These are phyloP conservation scores for Limnephilus rhombicus DNA, from an alignment of 2,888 invertebrate genomes.

Conservation along the genomic window DNA sequence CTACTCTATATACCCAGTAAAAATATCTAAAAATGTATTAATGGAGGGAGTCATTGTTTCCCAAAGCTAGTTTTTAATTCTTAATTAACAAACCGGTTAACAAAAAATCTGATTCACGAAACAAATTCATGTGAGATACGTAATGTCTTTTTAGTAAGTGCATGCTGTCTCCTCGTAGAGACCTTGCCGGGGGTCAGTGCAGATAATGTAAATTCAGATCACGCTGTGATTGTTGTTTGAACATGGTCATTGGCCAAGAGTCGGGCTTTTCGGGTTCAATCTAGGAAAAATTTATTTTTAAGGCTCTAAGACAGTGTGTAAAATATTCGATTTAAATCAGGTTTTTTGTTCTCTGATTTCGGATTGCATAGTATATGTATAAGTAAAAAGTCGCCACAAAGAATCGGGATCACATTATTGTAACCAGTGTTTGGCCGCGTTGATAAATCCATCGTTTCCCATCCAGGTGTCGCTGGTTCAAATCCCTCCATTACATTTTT, in stretches of 20 bases:
- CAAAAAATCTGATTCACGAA: not conserved
- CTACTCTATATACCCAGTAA: not conserved
- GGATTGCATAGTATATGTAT: too few relatives aligned
- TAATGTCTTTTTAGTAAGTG: not conserved
- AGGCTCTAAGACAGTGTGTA: not conserved
- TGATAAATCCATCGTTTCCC: too few relatives aligned
- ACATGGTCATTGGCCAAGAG: not conserved
- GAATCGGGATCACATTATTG: too few relatives aligned
- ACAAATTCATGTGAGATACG: not conserved
- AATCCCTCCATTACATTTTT: too few relatives aligned
- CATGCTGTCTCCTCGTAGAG: not conserved
- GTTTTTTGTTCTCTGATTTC: too few relatives aligned
- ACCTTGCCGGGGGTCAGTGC: not conserved
- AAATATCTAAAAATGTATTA: not conserved
- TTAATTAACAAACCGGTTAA: not conserved
- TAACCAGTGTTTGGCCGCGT: too few relatives aligned
- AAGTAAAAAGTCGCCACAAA: too few relatives aligned
- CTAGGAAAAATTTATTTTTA: not conserved
- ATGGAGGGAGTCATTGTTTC: not conserved
- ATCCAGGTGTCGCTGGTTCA: too few relatives aligned
- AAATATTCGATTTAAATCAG: not conserved
- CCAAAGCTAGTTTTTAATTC: not conserved
- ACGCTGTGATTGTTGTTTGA: not conserved
- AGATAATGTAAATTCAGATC: not conserved
- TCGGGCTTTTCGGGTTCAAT: not conserved